Percentiles rank a stretch among this genome's conserved stretches.
Conservation (phyloP, 2,888 invertebrate genomes). For the Margaritifera margaritifera region DNA sequence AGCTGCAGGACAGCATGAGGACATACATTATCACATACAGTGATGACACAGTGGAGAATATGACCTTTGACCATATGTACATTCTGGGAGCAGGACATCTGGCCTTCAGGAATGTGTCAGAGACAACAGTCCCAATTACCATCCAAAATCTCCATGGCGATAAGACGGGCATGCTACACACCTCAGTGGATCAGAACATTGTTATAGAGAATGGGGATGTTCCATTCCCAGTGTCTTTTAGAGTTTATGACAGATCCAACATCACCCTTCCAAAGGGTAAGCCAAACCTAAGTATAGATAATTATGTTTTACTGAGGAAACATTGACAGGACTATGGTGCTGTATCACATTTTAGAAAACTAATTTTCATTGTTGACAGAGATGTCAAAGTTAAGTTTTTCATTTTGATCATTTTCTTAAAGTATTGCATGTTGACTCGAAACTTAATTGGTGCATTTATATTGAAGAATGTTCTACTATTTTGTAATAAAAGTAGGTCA, state of each 20-base stretch:
- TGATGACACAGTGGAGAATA: conserved; percentile 16
- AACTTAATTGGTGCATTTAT: no score
- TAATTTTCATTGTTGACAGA: neutral
- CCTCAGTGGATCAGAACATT: conserved; percentile 38
- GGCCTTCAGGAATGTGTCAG: conserved; percentile 34
- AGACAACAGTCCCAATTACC: conserved; percentile 21
- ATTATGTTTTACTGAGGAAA: no score
- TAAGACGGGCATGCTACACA: conserved; percentile 52
- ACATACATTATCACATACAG: conserved; percentile 40
- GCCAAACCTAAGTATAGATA: neutral
- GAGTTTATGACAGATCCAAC: conserved; percentile 43
- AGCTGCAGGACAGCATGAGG: conserved; percentile 40
- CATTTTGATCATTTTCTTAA: neutral
- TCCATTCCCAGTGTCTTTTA: conserved; percentile 54
- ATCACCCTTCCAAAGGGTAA: conserved; percentile 48
- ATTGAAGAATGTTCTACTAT: no score
- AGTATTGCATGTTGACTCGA: no score
- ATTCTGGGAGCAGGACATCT: conserved; percentile 51
- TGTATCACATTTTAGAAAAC: neutral
- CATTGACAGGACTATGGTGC: no score
- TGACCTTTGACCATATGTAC: conserved; percentile 42
- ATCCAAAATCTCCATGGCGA: conserved; percentile 51
- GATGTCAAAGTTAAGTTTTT: neutral
- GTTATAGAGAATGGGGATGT: conserved; percentile 37
- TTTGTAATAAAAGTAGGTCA: no score